Evolutionary conservation across 2,113 vertebrate genomes (phyloP), one percentile per base, ranked within the genome.

Genomic region (Apeltes quadracus): DNA sequence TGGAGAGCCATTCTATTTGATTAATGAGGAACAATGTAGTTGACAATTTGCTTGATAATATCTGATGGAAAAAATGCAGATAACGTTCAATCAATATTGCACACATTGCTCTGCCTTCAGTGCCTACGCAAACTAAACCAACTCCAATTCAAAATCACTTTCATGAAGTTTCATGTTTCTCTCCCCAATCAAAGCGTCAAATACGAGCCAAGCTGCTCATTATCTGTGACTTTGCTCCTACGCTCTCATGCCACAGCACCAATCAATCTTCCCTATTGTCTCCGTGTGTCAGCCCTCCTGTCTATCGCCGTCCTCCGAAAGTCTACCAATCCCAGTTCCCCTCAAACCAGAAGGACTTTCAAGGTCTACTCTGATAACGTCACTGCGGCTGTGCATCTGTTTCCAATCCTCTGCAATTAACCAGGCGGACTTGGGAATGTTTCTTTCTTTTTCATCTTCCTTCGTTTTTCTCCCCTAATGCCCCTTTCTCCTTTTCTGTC

Each of bases 401-500:
- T 94, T 93, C 89, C 88, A 92, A 93, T 94, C 85, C 79, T 1
- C 7, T 68, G 86, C 89, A 94, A 93, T 93, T 93, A 93, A 90
- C 84, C 82, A 72, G 83, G 75, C 72, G 71, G 78, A 83, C 83
- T 86, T 79, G 86, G 89, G 91, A 92, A 91, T 88, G 90, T 90
- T 89, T 72, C 72, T 76, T 83, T 84, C 71, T 83, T 85, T 82
- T 84, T 83, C 64, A 77, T 87, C 79, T 66, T 83, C 61, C 65
- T 79, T 55, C 50, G 62, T 88, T 78, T 80, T 77, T 82, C 51
- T 79, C 58, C 50, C 62, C 77, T 61, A 69, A 44, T 72, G 61
- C 46, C 38, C 71, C 64, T 82, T 72, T 79, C 50, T 75, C 51
- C 43, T 48, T 38, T 54, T 72, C 44, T 75, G 62, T 71, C 23